Base-by-base conservation (phyloP, 2,113 vertebrate species). In the Phaethon lepturus region DNA sequence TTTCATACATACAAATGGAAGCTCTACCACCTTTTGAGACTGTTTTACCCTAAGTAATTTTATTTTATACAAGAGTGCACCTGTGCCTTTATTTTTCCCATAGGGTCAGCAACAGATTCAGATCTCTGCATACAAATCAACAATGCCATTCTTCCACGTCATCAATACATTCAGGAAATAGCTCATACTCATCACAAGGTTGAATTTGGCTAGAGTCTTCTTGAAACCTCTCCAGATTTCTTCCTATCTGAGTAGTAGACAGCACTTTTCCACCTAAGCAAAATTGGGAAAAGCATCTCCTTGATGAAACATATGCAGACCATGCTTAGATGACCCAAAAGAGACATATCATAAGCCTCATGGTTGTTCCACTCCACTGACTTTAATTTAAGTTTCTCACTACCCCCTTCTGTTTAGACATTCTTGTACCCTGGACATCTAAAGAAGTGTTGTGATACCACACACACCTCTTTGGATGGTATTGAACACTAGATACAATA, bases 1-100 rank as follows among this genome's bases (percentile, higher is more conserved):
- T 91, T 95, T 92, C 69, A 93, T 68, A 38, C 10, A 64, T 35
- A 44, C 11, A 94, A 84, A 93, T 90, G 55, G 79, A 88, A 78
- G 8, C 40, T 91, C 42, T 68, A 71, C 10, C 31, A 81, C 29
- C 4, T 80, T 90, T 95, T 92, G 35, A 59, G 71, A 66, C 17
- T 63, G 3, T 58, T 95, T 93, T 85, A 28, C 24, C 26, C 10
- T 47, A 56, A 85, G 28, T 75, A 60, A 13, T 33, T 93, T 52
- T 71, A 53, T 86, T 94, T 82, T 73, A 71, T 22, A 58, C 25
- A 71, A 38, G 8, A 76, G 19, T 9, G 9, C 9, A 35, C 15
- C 9, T 3, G 1, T 83, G 25, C 12, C 63, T 83, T 44, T 82
- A 4, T 6, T 35, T 72, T 80, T 87, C 60, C 40, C 53, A 63